phyloP scores from a whole-genome alignment of 2,113 vertebrate species.

The Limanda limanda region DNA sequence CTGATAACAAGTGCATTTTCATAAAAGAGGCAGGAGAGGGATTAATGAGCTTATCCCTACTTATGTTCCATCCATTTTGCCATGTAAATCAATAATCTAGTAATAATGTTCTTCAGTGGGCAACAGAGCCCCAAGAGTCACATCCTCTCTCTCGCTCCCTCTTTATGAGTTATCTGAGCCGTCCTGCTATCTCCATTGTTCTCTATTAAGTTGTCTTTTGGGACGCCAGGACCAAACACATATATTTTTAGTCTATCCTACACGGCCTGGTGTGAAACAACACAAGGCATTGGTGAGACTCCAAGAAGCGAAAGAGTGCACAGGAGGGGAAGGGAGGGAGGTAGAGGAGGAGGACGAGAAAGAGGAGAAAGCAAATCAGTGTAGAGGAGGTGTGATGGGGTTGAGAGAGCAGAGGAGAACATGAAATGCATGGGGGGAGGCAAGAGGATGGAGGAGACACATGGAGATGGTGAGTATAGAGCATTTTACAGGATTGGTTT shows the following conservation, averaged over 20 bases:
- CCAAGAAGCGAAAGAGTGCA: slow-evolving; percentile 59
- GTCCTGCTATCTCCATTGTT: slow-evolving; percentile 73
- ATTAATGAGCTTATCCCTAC: slow-evolving; percentile 82
- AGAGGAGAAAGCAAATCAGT: slow-evolving; percentile 34
- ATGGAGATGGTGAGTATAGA: slow-evolving; percentile 27
- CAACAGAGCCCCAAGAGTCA: slow-evolving; percentile 63
- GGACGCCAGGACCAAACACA: slow-evolving; percentile 78
- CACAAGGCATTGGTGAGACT: slow-evolving; percentile 71
- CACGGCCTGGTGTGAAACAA: slow-evolving; percentile 79
- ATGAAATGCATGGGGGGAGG: slow-evolving; percentile 45
- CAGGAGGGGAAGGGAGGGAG: slow-evolving; percentile 28
- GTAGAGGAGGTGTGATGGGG: slow-evolving; percentile 41
- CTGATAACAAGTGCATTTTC: slow-evolving; percentile 77
- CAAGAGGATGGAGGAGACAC: slow-evolving; percentile 41
- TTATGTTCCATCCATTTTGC: slow-evolving; percentile 78
- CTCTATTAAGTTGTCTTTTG: slow-evolving; percentile 75
- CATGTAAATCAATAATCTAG: slow-evolving; percentile 82
- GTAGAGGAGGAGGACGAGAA: slow-evolving; percentile 8
- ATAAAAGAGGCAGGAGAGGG: slow-evolving; percentile 71
- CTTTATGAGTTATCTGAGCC: slow-evolving; percentile 72
- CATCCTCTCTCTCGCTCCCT: slow-evolving; percentile 57
- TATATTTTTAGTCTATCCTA: slow-evolving; percentile 84
- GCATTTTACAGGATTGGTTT: slow-evolving; percentile 39
- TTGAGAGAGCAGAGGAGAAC: slow-evolving; percentile 46
- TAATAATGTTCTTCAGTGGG: slow-evolving; percentile 77